Evolutionary conservation across 2,888 invertebrate species (phyloP), one percentile per base, ranked within the genome.

Genomic region (Kuschelorhynchus macadamiae): DNA sequence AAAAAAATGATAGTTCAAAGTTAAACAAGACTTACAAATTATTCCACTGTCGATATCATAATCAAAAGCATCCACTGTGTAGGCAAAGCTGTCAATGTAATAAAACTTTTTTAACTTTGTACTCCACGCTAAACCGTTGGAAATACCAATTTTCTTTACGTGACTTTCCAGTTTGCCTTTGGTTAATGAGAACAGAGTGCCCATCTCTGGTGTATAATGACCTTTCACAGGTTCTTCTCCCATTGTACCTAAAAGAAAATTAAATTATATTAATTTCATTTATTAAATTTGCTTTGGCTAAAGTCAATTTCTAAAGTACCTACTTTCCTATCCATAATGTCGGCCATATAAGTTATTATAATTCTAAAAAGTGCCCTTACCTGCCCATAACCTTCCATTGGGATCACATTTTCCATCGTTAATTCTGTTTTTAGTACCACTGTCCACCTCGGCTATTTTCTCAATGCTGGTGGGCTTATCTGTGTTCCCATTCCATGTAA

Each of bases 321-420:
- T n/a, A n/a, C n/a, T n/a, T n/a, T n/a, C n/a, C n/a, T n/a, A n/a
- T n/a, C n/a, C n/a, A n/a, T n/a, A n/a, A n/a, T n/a, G n/a, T n/a
- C n/a, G n/a, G n/a, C n/a, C n/a, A n/a, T n/a, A n/a, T n/a, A n/a
- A n/a, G n/a, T n/a, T n/a, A n/a, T n/a, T n/a, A n/a, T n/a, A n/a
- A n/a, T n/a, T n/a, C n/a, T n/a, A n/a, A n/a, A n/a, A n/a, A n/a
- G n/a, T n/a, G n/a, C n/a, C n/a, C n/a, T n/a, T 77, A 75, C 82
- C 82, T 71, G 74, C 74, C 86, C 91, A 93, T 47, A 94, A 85
- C 61, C 92, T 85, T 11, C 94, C 94, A 1, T 83, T 81, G 8
- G 90, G 88, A 79, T 94, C 94, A 41, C 91, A 91, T 82, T 94
- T 94, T 36, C 90, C 94, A 78, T 94, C 94, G 75, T 94, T 94